Percentiles rank a stretch among this genome's conserved stretches.
Conservation (phyloP, 64 coral and sea anemone species). For the Hydrozoanthus tunicans region DNA sequence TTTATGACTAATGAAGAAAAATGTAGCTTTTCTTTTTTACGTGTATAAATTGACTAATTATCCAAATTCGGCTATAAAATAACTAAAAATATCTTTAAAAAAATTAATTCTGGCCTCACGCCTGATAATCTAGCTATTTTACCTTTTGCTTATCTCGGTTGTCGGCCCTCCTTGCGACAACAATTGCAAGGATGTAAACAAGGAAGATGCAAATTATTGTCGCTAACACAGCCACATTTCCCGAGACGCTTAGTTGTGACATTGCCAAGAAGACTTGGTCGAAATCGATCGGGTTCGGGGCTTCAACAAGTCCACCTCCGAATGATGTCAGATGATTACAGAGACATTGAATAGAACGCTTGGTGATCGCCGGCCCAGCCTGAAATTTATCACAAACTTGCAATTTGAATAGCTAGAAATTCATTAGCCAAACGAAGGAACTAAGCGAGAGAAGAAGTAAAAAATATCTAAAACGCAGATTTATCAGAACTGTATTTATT, state of each 20-base stretch:
- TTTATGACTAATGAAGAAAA: no score
- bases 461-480: no score
- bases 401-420: no score
- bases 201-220: slow-evolving; percentile 43
- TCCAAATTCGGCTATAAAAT: no score
- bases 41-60: no score
- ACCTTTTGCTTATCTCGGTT: slow-evolving; percentile 43
- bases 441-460: no score
- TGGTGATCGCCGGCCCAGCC: slow-evolving; percentile 10
- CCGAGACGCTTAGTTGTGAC: slow-evolving; percentile 1
- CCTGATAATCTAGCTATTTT: neutral
- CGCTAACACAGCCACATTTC: slow-evolving; percentile 55
- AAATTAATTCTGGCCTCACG: no score
- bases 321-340: slow-evolving; percentile 71
- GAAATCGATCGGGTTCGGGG: slow-evolving; percentile 80
- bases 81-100: no score
- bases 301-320: slow-evolving; percentile 69
- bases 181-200: slow-evolving; percentile 37
- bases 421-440: no score
- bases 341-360: slow-evolving; percentile 33
- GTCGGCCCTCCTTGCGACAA: slow-evolving; percentile 38
- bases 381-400: neutral
- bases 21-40: no score
- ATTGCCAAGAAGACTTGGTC: slow-evolving; percentile 25
- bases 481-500: no score